Conservation (phyloP, 2,113 vertebrate species). For the Vidua macroura region DNA sequence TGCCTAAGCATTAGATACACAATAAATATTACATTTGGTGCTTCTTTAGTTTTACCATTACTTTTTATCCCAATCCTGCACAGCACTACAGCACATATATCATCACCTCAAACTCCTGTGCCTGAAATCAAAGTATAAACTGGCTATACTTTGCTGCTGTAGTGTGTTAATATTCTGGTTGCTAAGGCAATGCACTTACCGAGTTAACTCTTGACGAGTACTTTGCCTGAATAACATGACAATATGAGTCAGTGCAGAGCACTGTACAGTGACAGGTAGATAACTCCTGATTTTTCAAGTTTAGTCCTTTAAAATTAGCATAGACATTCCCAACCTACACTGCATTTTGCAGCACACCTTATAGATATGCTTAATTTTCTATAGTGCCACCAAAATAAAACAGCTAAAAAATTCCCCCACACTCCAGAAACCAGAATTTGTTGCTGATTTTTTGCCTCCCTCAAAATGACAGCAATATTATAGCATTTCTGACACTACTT, state of each 20-base stretch:
- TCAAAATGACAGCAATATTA: neutral
- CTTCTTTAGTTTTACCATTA: neutral
- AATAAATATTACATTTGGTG: neutral
- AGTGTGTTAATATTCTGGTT: conserved; percentile 24
- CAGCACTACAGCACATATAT: neutral
- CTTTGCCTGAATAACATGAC: neutral
- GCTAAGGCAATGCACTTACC: neutral
- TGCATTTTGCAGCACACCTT: neutral
- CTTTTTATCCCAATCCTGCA: neutral
- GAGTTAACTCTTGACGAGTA: neutral
- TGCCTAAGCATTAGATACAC: neutral
- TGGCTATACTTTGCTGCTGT: neutral
- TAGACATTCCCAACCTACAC: neutral
- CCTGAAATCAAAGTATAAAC: neutral
- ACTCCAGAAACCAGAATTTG: neutral
- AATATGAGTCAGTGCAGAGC: neutral
- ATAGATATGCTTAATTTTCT: neutral
- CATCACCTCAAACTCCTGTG: neutral
- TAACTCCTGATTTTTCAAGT: neutral
- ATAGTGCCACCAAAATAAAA: neutral
- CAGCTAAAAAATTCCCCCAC: neutral
- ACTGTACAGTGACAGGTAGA: neutral
- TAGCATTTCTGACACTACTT: neutral
- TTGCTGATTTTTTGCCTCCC: neutral
- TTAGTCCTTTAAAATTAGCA: neutral